Percentiles rank a stretch among this genome's conserved stretches.
phyloP scores from a whole-genome alignment of 2,797 vertebrate genomes.

The Chrosomus eos region DNA sequence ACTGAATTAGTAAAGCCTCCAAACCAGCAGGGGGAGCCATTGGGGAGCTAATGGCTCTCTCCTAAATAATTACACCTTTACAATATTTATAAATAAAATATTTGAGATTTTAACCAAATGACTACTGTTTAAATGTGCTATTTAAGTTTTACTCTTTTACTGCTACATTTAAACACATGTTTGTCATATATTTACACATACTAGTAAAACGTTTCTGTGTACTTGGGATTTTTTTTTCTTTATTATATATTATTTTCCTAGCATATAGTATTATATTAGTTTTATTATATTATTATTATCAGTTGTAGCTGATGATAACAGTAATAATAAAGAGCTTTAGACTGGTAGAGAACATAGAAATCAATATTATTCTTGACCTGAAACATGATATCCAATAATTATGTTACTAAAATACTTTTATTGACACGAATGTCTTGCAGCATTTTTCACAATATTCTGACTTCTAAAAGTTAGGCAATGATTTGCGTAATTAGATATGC shows the following conservation, averaged over 20 bases:
- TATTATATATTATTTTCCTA: background rate
- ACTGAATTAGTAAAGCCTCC: too few relatives aligned
- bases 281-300: background rate
- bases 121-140: background rate
- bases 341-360: background rate
- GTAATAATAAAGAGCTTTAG: background rate
- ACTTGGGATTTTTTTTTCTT: background rate
- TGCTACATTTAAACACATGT: background rate
- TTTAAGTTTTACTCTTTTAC: background rate
- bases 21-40: constrained; percentile 29
- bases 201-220: background rate
- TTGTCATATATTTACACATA: background rate
- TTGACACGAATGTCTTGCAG: background rate
- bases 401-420: too few relatives aligned
- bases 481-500: background rate
- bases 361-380: background rate
- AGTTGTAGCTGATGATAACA: background rate
- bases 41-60: background rate
- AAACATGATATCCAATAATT: background rate
- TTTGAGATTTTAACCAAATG: too few relatives aligned
- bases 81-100: background rate
- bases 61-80: background rate
- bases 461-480: background rate
- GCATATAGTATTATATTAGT: too few relatives aligned
- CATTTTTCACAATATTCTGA: background rate